Evolutionary conservation across 2,113 vertebrate genomes (phyloP), one percentile per base, ranked within the genome.

Genomic region (Variabilichromis moorii): DNA sequence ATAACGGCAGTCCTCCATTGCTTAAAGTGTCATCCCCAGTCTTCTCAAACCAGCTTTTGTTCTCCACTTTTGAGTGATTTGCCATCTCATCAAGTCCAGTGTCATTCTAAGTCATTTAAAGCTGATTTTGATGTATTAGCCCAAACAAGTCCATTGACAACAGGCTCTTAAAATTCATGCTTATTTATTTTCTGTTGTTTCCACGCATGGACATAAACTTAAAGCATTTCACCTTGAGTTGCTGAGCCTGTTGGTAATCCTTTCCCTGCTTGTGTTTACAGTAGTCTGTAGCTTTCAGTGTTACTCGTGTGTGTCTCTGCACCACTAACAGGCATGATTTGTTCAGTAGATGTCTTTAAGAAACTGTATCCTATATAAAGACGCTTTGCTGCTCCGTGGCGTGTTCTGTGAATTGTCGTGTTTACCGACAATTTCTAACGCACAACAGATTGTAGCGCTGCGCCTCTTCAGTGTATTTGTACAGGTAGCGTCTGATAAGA

Each of bases 131-230:
- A 78, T 80, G 80, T 82, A 26, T 87, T 71, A 37, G 86, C 59
- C 31, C 19, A 71, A 84, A 91, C 76, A 81, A 85, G 96, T 97
- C 96, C 96, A 97, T 97, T 97, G 96, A 97, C 96, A 97, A 88
- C 96, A 97, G 96, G 88, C 91, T 94, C 87, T 90, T 92, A 9
- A 83, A 86, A 66, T 86, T 47, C 92, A 83, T 50, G 51, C 82
- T 88, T 93, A 31, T 81, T 80, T 90, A 42, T 84, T 86, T 87
- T 89, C 16, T 87, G n/a, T 87, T 76, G 9, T 90, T 91, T 86
- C 82, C 91, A 91, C 89, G 96, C 96, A 96, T 95, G 95, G 26
- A 83, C 84, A 89, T 86, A n/a, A 81, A 61, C 78, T 26, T 26
- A 7, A 76, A 81, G 78, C 87, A 73, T 78, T 45, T 88, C 50